Evolutionary conservation across 1,140 invertebrate species (phyloP).

Genomic region (Chrysoperla carnea): DNA sequence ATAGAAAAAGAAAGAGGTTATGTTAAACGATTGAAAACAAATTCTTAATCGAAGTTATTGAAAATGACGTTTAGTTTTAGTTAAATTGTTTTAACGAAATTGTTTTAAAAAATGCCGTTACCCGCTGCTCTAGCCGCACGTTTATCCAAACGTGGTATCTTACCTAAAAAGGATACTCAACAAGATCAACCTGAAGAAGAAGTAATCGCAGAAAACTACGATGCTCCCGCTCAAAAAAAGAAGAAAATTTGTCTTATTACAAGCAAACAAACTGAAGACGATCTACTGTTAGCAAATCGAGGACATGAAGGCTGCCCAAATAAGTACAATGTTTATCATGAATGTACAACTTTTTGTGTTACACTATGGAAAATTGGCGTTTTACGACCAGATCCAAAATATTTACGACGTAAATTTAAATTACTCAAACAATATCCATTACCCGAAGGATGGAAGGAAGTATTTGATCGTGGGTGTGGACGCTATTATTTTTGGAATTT

Average conservation of each 20-base stretch:
- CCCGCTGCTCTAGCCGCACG: constrained; percentile 70
- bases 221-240: constrained; percentile 24
- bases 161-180: constrained; percentile 22
- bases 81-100: too few species aligned
- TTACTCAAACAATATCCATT: constrained; percentile 82
- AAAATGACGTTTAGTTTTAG: too few species aligned
- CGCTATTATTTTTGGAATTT: constrained; percentile 92
- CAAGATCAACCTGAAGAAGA: constrained; percentile 16
- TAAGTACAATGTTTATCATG: constrained; percentile 89
- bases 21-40: too few species aligned
- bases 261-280: constrained; percentile 10
- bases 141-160: constrained; percentile 69
- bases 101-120: constrained; percentile 68
- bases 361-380: constrained; percentile 72
- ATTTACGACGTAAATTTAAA: constrained; percentile 53
- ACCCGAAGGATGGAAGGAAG: constrained; percentile 81
- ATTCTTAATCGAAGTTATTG: too few species aligned
- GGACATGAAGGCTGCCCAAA: constrained; percentile 80
- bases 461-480: constrained; percentile 76
- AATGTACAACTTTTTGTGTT: constrained; percentile 77
- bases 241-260: constrained; percentile 10
- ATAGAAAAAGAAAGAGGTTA: too few species aligned
- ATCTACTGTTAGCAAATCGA: constrained; percentile 32
- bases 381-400: constrained; percentile 48
- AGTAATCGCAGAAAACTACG: constrained; percentile 80